Evolutionary conservation across 2,888 invertebrate genomes (phyloP), one percentile per base, ranked within the genome.

Genomic region (Lepidocyrtinus sp.): DNA sequence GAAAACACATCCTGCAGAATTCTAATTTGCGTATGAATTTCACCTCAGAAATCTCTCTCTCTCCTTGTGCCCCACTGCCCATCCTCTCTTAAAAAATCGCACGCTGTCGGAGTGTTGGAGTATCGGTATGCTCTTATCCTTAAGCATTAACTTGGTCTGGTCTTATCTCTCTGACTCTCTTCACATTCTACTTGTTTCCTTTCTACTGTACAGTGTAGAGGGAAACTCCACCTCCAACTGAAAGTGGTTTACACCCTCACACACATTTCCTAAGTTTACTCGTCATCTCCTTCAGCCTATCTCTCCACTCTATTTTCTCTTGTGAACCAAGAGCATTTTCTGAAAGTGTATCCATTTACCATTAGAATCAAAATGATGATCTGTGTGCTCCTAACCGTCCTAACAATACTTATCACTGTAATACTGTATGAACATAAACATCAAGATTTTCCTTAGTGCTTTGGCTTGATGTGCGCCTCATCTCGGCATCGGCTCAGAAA

Each of bases 221-320:
- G 17, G 64, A 79, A 55, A 75, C 83, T 83, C 81, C 83, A 76
- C 83, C 83, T 76, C 83, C 71, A 9, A 26, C 73, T 26, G 67
- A 67, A 74, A 62, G 21, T 69, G 26, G 75, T 69, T 50, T 59
- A 78, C 75, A 75, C 79, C 80, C 75, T 62, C 75, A 79, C 81
- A n/a, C n/a, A n/a, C n/a, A n/a, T 81, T 83, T 81, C 75, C 78
- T 50, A 25, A 67, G 62, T 50, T 73, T 21, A 72, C 78, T 76
- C 67, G 78, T 65, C 77, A 65, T 72, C 71, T 46, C 25, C 61
- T n/a, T 19, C 22, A 59, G 72, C 72, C 67, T 72, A 73, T 72
- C 78, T 71, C 77, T n/a, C 71, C 67, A 78, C 67, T 78, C 68
- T 78, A 26, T 78, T 73, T 73, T 71, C 78, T 73, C 67, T 68